These are phyloP conservation scores for Corydoras sp. DNA, from an alignment of 2,113 vertebrate genomes.

Conservation along the genomic window DNA sequence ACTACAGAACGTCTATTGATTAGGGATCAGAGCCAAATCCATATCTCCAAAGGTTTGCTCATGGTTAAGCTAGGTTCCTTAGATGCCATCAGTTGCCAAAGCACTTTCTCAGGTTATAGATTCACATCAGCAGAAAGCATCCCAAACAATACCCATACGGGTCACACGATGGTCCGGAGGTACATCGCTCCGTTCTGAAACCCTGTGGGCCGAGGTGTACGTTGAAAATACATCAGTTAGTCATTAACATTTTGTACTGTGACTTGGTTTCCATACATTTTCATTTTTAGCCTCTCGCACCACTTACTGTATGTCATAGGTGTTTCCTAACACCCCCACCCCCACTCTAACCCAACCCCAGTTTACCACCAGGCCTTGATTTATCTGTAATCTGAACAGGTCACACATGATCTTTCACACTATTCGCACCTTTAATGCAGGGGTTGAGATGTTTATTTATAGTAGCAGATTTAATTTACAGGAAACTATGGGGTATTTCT, in stretches of 20 bases:
- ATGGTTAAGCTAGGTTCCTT: not conserved
- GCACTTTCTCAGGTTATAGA: no score
- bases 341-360: no score
- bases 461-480: conserved; percentile 36
- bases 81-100: no score
- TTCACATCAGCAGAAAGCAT: no score
- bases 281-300: not conserved
- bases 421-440: conserved; percentile 16
- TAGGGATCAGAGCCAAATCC: conserved; percentile 14
- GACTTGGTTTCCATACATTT: no score
- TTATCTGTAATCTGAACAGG: conserved; percentile 16
- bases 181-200: no score
- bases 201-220: no score
- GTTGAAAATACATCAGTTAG: no score
- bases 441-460: conserved; percentile 16
- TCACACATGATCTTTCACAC: conserved; percentile 22
- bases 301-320: no score
- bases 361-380: not conserved
- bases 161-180: no score
- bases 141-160: no score
- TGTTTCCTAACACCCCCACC: conserved; percentile 25
- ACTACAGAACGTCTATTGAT: conserved; percentile 29
- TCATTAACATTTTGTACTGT: no score
- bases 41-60: conserved; percentile 12
- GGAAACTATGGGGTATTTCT: conserved; percentile 36